These are phyloP conservation scores for Margarornis squamiger DNA, from an alignment of 2,797 vertebrate genomes.

Conservation along the genomic window DNA sequence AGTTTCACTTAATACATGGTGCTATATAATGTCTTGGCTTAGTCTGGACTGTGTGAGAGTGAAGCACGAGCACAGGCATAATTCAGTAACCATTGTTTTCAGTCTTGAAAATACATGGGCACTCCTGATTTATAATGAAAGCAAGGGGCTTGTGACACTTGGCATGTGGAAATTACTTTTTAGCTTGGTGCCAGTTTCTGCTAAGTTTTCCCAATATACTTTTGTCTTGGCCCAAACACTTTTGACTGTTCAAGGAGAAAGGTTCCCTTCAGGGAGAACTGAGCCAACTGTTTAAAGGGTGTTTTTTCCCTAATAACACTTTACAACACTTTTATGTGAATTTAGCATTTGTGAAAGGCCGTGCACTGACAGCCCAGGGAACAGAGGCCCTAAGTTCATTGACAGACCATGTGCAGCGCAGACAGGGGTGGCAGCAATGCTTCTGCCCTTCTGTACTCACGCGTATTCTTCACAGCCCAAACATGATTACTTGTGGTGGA, in stretches of 20 bases:
- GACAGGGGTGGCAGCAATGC: neutral
- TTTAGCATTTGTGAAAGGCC: conserved; percentile 7
- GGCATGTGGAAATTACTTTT: neutral
- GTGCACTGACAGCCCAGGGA: neutral
- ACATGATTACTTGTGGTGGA: neutral
- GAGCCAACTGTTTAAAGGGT: conserved; percentile 18
- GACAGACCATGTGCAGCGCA: neutral
- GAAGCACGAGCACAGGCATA: neutral
- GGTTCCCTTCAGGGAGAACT: neutral
- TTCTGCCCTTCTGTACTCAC: neutral
- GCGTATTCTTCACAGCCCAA: accelerated
- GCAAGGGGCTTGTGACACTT: neutral
- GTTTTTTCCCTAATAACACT: conserved; percentile 60
- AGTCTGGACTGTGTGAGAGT: neutral
- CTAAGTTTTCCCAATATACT: neutral
- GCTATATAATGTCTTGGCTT: neutral
- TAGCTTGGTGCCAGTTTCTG: neutral
- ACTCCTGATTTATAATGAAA: neutral
- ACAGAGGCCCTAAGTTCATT: neutral
- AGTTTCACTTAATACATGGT: neutral
- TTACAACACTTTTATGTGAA: neutral
- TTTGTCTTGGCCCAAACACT: neutral
- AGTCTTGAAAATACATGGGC: neutral
- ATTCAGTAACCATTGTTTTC: neutral
- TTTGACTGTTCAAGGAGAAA: conserved; percentile 18